These are phyloP conservation scores for Panagrolaimus sp. DNA, from an alignment of 1,140 invertebrate genomes.

Conservation along the genomic window DNA sequence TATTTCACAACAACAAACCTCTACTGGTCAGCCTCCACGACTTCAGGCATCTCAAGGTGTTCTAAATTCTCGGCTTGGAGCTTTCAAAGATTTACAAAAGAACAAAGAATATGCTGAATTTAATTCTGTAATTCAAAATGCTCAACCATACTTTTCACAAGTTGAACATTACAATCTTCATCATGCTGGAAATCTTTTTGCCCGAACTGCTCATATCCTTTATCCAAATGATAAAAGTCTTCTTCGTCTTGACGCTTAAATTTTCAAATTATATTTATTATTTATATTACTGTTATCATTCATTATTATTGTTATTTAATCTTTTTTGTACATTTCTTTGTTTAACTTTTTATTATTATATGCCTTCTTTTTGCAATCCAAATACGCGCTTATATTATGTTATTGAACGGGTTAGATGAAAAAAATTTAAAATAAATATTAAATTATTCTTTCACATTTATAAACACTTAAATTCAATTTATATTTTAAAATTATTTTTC, in stretches of 20 bases:
- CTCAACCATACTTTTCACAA: slow-evolving; percentile 19
- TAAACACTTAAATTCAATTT: too few species aligned
- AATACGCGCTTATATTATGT: too few species aligned
- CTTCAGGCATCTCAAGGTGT: slow-evolving; percentile 20
- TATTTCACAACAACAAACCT: slow-evolving; percentile 33
- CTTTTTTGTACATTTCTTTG: too few species aligned
- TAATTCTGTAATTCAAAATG: slow-evolving; percentile 13
- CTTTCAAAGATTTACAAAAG: slow-evolving; percentile 30
- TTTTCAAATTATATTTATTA: too few species aligned
- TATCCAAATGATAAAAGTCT: slow-evolving; percentile 15
- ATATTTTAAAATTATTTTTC: too few species aligned
- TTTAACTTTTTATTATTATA: too few species aligned
- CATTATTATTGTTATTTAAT: too few species aligned
- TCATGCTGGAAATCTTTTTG: slow-evolving; percentile 15
- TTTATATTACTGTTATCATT: too few species aligned
- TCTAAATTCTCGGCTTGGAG: slow-evolving; percentile 22
- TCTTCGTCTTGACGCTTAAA: background rate
- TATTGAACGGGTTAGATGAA: too few species aligned
- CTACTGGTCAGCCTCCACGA: slow-evolving; percentile 21
- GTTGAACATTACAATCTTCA: slow-evolving; percentile 6
- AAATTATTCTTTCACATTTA: too few species aligned
- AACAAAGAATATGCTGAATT: slow-evolving; percentile 23
- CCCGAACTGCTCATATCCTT: background rate
- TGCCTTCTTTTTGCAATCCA: too few species aligned
- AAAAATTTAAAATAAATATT: too few species aligned